Percentiles rank a stretch among this genome's conserved stretches.
Evolutionary conservation across 2,113 vertebrate species (phyloP).

Genomic region (Atlantisia rogersi): DNA sequence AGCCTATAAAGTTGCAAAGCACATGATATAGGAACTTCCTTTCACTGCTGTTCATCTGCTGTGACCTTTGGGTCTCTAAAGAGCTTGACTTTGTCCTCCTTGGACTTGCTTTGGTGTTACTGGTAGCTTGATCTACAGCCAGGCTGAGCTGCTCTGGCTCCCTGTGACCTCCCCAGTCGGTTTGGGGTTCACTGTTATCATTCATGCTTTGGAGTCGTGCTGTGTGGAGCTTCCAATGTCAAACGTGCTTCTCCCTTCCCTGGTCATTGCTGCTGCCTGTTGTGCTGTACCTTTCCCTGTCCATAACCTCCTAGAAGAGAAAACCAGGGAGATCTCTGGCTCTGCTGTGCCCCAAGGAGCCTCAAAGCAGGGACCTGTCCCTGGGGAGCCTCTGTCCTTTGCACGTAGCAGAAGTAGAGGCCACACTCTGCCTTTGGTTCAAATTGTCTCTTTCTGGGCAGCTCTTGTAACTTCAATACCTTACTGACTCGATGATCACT

Average conservation of each 20-base stretch:
- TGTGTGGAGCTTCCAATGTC: background rate
- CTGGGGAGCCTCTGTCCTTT: background rate
- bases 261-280: background rate
- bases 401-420: accelerated
- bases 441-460: background rate
- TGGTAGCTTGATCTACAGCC: background rate
- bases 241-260: background rate
- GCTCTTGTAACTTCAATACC: background rate
- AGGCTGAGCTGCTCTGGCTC: background rate
- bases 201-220: background rate
- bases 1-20: background rate
- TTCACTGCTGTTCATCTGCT: background rate
- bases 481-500: background rate
- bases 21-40: background rate
- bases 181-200: background rate
- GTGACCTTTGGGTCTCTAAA: background rate
- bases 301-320: background rate
- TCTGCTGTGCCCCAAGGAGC: background rate
- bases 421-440: background rate
- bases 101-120: background rate
- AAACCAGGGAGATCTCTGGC: background rate
- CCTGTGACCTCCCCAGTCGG: background rate
- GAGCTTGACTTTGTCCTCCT: background rate
- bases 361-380: background rate
- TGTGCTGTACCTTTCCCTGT: background rate